Evolutionary conservation across 2,113 vertebrate species (phyloP).

Genomic region (Casuarius casuarius): DNA sequence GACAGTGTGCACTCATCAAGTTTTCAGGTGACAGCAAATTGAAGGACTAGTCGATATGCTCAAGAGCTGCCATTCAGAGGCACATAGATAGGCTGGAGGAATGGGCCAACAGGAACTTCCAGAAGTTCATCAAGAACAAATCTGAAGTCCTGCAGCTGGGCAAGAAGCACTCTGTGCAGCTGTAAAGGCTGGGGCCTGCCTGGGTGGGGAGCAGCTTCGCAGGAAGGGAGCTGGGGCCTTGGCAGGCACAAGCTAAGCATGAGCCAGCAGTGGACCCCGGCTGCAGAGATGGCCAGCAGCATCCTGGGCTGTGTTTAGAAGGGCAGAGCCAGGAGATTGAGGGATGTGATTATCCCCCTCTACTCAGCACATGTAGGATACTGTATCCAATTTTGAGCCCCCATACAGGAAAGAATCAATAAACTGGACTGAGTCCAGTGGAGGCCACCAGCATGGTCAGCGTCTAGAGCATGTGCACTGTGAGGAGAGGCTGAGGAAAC

Average conservation of each 20-base stretch:
- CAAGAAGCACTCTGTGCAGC: neutral
- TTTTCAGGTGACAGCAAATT: neutral
- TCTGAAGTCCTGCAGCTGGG: neutral
- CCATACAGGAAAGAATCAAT: neutral
- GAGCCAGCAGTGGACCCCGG: neutral
- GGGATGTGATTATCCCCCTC: neutral
- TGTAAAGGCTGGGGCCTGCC: no score
- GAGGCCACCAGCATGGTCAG: neutral
- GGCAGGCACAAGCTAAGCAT: accelerated
- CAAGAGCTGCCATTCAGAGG: neutral
- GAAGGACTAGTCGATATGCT: neutral
- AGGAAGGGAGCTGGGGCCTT: accelerated
- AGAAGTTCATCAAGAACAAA: neutral
- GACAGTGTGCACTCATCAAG: neutral
- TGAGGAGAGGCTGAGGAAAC: neutral
- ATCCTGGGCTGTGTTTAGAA: no score
- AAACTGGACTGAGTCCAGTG: no score
- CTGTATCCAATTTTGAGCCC: neutral
- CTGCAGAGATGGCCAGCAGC: neutral
- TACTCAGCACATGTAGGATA: neutral
- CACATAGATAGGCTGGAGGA: neutral
- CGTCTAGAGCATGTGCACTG: accelerated
- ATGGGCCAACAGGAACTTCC: neutral
- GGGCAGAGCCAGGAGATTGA: accelerated
- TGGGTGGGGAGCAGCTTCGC: neutral